Evolutionary conservation across 2,888 invertebrate genomes (phyloP).

Genomic region (Nebria salina): DNA sequence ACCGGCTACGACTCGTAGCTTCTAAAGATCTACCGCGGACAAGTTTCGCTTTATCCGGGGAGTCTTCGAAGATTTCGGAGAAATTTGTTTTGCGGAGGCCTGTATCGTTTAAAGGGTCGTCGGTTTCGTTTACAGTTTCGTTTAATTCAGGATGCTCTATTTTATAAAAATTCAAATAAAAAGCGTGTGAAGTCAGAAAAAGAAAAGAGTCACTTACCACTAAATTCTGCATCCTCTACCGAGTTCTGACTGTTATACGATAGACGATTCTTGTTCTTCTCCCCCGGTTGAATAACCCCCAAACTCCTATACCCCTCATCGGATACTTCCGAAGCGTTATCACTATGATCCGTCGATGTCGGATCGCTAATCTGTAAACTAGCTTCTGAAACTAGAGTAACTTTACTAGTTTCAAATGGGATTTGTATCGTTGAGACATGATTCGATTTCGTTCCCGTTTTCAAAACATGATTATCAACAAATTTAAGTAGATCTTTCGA

Average conservation of each 20-base stretch:
- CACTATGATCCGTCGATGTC: conserved; percentile 68
- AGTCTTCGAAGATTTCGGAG: conserved; percentile 70
- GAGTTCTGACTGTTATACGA: conserved; percentile 78
- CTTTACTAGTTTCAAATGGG: conserved; percentile 57
- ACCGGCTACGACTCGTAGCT: conserved; percentile 59
- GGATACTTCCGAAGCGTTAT: conserved; percentile 85
- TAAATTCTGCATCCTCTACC: conserved; percentile 77
- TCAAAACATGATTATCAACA: conserved; percentile 9
- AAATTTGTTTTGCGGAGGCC: conserved; percentile 78
- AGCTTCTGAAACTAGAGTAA: conserved; percentile 62
- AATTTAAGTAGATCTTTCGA: background rate
- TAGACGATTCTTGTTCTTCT: conserved; percentile 66
- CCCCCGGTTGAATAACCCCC: conserved; percentile 72
- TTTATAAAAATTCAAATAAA: conserved; percentile 52
- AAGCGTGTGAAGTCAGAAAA: no score
- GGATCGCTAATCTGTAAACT: conserved; percentile 56
- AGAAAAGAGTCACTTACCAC: conserved; percentile 64
- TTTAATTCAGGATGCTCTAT: conserved; percentile 74
- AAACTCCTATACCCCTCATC: conserved; percentile 87
- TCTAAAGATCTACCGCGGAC: conserved; percentile 53
- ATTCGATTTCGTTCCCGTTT: conserved; percentile 48
- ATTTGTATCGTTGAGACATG: conserved; percentile 66
- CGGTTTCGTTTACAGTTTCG: conserved; percentile 61
- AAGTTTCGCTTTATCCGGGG: conserved; percentile 56
- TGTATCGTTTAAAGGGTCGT: conserved; percentile 74